These are phyloP conservation scores for Furcula furcula DNA, from an alignment of 2,888 invertebrate genomes.

Conservation along the genomic window DNA sequence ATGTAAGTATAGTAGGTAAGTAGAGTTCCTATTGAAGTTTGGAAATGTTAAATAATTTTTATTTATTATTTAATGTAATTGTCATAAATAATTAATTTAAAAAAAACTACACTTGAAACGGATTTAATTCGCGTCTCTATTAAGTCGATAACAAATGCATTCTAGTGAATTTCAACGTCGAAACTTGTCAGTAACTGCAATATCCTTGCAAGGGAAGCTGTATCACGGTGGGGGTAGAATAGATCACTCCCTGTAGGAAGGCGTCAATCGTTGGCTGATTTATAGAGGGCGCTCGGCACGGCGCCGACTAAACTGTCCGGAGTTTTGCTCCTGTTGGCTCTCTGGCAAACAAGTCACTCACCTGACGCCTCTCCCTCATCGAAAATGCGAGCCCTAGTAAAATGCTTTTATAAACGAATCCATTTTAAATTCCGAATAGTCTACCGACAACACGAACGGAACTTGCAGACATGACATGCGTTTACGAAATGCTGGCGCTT, in stretches of 20 bases:
- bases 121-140: too few relatives aligned
- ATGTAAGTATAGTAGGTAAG: too few relatives aligned
- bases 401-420: constrained; percentile 77
- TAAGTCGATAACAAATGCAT: constrained; percentile 15
- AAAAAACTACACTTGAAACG: too few relatives aligned
- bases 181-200: constrained; percentile 53
- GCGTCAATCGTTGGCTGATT: constrained; percentile 79
- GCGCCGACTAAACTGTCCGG: constrained; percentile 72
- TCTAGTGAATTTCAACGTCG: constrained; percentile 41
- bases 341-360: constrained; percentile 80
- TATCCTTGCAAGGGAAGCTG: constrained; percentile 71
- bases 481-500: constrained; percentile 70
- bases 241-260: constrained; percentile 80
- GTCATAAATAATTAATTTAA: too few relatives aligned
- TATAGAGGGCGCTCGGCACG: constrained; percentile 67
- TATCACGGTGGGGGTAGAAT: constrained; percentile 72
- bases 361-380: constrained; percentile 73
- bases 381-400: constrained; percentile 73
- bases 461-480: constrained; percentile 76
- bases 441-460: constrained; percentile 71
- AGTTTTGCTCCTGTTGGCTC: constrained; percentile 72
- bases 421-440: constrained; percentile 75
- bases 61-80: too few relatives aligned
- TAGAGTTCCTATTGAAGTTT: too few relatives aligned
- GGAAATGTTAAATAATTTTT: too few relatives aligned